Conservation (phyloP, 2,113 vertebrate genomes). For the Cottus gobio region DNA sequence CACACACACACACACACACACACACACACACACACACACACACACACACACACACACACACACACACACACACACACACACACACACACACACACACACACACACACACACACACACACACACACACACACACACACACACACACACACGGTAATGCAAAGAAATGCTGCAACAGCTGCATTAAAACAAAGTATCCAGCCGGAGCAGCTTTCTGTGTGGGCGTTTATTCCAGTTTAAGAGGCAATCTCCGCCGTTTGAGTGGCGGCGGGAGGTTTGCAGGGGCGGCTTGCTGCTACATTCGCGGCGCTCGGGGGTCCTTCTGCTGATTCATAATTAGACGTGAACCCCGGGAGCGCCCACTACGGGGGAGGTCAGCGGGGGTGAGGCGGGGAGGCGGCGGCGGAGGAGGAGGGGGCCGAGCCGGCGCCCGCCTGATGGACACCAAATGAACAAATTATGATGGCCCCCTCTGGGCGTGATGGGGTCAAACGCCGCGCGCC, state of each 20-base stretch:
- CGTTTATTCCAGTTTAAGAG: slow-evolving; percentile 96
- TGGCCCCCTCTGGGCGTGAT: slow-evolving; percentile 99
- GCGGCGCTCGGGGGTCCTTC: slow-evolving; percentile 82
- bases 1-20: neutral
- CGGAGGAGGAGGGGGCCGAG: slow-evolving; percentile 73
- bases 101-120: too few species aligned
- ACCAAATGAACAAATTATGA: slow-evolving; percentile 99
- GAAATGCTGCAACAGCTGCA: slow-evolving; percentile 16
- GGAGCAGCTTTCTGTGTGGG: slow-evolving; percentile 82
- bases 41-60: neutral
- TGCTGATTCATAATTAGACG: slow-evolving; percentile 99
- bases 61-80: neutral
- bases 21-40: neutral
- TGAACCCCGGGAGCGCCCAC: slow-evolving; percentile 94
- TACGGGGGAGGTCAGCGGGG: slow-evolving; percentile 93
- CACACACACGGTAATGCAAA: neutral
- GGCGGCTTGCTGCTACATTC: slow-evolving; percentile 93
- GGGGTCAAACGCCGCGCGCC: slow-evolving; percentile 99
- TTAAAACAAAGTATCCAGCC: slow-evolving; percentile 34
- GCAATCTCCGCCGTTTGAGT: slow-evolving; percentile 94
- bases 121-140: neutral
- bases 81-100: neutral
- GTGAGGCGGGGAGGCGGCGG: slow-evolving; percentile 90
- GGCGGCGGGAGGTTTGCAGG: slow-evolving; percentile 93
- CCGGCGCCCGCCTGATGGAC: slow-evolving; percentile 96